Evolutionary conservation across 2,113 vertebrate genomes (phyloP).

Genomic region (Eurypyga helias): DNA sequence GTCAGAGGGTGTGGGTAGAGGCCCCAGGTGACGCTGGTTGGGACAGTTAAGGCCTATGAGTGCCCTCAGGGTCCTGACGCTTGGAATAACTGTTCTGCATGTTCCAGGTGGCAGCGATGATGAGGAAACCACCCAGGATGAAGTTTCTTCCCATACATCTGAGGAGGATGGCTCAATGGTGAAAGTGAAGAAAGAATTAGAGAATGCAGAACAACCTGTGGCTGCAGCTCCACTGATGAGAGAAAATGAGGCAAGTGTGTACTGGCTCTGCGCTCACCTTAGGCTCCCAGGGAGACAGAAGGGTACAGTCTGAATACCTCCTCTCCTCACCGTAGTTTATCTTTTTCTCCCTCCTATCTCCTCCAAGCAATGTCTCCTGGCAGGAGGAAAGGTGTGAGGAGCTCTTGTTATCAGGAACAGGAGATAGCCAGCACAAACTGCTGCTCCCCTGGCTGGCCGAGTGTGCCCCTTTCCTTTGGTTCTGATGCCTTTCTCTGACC

Average conservation of each 20-base stretch:
- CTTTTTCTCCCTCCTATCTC: neutral
- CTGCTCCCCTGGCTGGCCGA: neutral
- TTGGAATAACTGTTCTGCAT: slow-evolving; percentile 30
- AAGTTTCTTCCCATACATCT: slow-evolving; percentile 81
- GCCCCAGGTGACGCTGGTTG: slow-evolving; percentile 10
- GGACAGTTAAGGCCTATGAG: neutral
- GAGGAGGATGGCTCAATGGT: slow-evolving; percentile 77
- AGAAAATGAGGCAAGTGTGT: slow-evolving; percentile 74
- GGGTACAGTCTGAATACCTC: neutral
- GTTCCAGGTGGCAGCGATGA: slow-evolving; percentile 82
- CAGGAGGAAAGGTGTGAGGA: neutral
- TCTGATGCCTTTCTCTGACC: neutral
- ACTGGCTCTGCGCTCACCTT: neutral
- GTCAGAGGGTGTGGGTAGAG: slow-evolving; percentile 9
- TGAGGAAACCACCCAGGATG: slow-evolving; percentile 83
- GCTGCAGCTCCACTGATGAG: slow-evolving; percentile 13
- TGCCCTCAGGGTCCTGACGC: neutral
- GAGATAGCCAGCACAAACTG: neutral
- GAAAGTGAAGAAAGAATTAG: slow-evolving; percentile 78
- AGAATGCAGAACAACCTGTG: slow-evolving; percentile 60
- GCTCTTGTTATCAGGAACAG: neutral
- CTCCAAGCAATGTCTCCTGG: neutral
- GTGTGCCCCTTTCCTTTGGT: neutral
- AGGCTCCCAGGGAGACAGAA: neutral
- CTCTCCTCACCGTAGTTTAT: neutral